Evolutionary conservation across 2,888 invertebrate species (phyloP), one percentile per base, ranked within the genome.

Genomic region (Paralinhomoeus sp.): DNA sequence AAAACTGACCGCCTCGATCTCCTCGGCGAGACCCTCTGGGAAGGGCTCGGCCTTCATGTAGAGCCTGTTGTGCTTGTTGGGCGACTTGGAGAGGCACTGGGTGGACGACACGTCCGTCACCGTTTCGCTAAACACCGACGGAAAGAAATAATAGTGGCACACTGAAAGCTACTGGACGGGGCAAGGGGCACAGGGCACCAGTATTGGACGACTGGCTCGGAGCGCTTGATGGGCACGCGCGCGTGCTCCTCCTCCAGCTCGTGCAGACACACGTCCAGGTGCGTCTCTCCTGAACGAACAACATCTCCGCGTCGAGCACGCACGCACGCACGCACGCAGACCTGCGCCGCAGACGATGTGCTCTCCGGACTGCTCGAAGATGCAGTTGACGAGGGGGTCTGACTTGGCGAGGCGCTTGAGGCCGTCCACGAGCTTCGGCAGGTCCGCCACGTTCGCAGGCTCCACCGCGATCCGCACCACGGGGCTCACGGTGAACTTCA

Each of bases 361-460:
- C 68, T 99, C 97, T 51, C 97, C 59, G 42, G 59, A 60, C 48
- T 59, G 59, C 46, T 59, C 59, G 53, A 61, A 62, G 70, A 87
- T 83, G 73, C 91, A 93, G 71, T 97, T 83, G 55, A 99, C 97
- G 93, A 99, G 97, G 74, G 97, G 97, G 74, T 99, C 97, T 45
- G 93, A 97, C 69, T 99, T 99, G 63, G 93, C 87, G 62, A 99
- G 72, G 70, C 97, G 85, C 72, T 97, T 99, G 50, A 97, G 74
- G 65, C 93, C 75, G 52, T 62, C 61, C 46, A 93, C 93, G 59
- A 99, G 73, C 71, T 99, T 99, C 55, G 97, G 97, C 67, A 99
- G 72, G 71, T 99, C 97, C 45, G 91, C 84, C 20, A 97, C 85
- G 68, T 93, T 93, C 72, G 89, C 89, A 60, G 93, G 89, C 69